A percentile compares a stretch with the other conserved stretches of the same genome.
Evolutionary conservation across 2,888 invertebrate species (phyloP).

Genomic region (Villa cingulata): DNA sequence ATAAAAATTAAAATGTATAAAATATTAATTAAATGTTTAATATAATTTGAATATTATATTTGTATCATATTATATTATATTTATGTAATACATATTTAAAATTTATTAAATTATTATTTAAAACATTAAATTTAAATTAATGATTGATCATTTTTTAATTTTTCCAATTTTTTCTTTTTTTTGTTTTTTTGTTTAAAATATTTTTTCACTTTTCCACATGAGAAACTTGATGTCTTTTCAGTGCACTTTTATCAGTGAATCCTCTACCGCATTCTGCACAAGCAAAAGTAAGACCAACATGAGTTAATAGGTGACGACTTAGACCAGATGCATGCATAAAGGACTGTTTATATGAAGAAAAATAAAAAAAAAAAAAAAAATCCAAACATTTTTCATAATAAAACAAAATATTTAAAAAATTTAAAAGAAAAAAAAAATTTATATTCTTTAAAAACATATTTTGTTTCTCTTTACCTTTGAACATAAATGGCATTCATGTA

Average conservation of each 20-base stretch:
- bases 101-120: too few species aligned
- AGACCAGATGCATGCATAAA: slow-evolving; percentile 46
- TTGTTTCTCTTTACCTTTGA: slow-evolving; percentile 37
- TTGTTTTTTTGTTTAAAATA: too few species aligned
- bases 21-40: too few species aligned
- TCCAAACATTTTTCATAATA: background rate
- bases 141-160: too few species aligned
- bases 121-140: too few species aligned
- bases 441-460: background rate
- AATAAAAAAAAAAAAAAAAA: slow-evolving; percentile 4
- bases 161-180: too few species aligned
- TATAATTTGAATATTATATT: too few species aligned
- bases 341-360: too few species aligned
- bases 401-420: background rate
- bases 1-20: too few species aligned
- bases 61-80: too few species aligned
- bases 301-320: slow-evolving; percentile 51
- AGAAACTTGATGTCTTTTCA: slow-evolving; percentile 55
- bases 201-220: too few species aligned
- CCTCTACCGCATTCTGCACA: slow-evolving; percentile 51
- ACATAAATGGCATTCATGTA: slow-evolving; percentile 54
- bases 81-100: too few species aligned
- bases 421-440: background rate
- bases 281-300: slow-evolving; percentile 49
- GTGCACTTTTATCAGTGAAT: slow-evolving; percentile 59